Conservation (phyloP, 2,113 vertebrate genomes). For the Mellivora capensis region DNA sequence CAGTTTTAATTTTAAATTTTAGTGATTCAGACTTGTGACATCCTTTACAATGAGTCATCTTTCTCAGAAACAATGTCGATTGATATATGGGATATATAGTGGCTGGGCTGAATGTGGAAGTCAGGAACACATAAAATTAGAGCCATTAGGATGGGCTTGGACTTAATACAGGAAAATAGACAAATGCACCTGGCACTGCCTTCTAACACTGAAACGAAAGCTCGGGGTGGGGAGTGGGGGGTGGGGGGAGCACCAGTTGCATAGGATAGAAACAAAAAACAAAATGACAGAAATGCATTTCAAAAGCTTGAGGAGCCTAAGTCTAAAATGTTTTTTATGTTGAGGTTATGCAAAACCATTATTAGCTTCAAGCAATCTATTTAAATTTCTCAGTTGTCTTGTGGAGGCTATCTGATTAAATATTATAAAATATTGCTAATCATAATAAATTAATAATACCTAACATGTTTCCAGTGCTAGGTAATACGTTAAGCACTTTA, state of each 20-base stretch:
- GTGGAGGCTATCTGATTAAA: background rate
- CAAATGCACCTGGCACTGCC: background rate
- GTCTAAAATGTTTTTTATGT: background rate
- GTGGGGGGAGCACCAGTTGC: background rate
- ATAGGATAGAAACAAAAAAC: background rate
- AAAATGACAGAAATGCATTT: background rate
- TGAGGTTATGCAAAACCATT: background rate
- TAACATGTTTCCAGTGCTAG: background rate
- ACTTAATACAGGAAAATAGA: background rate
- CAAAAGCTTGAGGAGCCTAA: background rate
- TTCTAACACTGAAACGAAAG: background rate
- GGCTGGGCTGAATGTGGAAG: background rate
- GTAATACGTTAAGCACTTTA: background rate
- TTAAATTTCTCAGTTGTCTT: background rate
- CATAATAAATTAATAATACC: background rate
- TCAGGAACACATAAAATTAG: background rate
- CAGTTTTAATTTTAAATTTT: background rate
- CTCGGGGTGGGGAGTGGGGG: background rate
- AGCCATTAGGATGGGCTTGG: background rate
- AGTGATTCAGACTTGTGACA: background rate
- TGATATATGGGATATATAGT: background rate
- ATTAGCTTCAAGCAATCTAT: background rate
- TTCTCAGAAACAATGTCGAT: slow-evolving; percentile 22
- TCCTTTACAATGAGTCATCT: background rate
- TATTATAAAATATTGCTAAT: background rate